Evolutionary conservation across 2,797 vertebrate genomes (phyloP), one percentile per base, ranked within the genome.

Genomic region (Brachymystax lenok): DNA sequence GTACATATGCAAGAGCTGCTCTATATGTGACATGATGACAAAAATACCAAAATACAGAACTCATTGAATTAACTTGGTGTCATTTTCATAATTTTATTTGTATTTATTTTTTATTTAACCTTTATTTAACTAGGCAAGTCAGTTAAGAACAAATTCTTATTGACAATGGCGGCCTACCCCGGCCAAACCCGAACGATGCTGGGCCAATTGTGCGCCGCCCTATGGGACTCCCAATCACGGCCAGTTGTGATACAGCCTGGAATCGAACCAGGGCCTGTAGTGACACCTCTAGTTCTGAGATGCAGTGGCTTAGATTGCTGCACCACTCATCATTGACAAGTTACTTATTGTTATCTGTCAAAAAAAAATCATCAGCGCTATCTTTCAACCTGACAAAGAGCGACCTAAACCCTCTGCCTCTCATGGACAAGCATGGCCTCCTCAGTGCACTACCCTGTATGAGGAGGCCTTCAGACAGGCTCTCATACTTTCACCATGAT

Each of bases 401-500:
- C 14, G 14, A 67, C 64, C 27, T 30, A 28, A 33, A 67, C 28
- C 27, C 27, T 19, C 17, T 68, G 59, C 16, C 66, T 30, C 27
- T 17, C 28, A 7, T 33, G 28, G 64, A 67, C 64, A 17, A 66
- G 28, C 14, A 68, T 68, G 66, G 30, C 30, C 66, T 67, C 10
- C 59, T 27, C 21, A 4, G 59, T 21, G 21, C n/a, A 3, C 59
- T 24, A 63, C n/a, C 21, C 59, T 13, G 69, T 46, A n/a, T 70
- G 16, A 30, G 3, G 50, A 54, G 73, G 72, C 64, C 64, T 35
- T 75, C 27, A n/a, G 75, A 56, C 69, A 69, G 71, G 46, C 74
- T 75, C 77, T 82, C 82, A 83, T 88, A 87, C 63, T 83, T 86
- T 79, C 77, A 74, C 40, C 79, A 79, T 90, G 85, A 88, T 80